These are phyloP conservation scores for Loris lydekkerianus DNA, from an alignment of 2,797 vertebrate genomes.

Conservation along the genomic window DNA sequence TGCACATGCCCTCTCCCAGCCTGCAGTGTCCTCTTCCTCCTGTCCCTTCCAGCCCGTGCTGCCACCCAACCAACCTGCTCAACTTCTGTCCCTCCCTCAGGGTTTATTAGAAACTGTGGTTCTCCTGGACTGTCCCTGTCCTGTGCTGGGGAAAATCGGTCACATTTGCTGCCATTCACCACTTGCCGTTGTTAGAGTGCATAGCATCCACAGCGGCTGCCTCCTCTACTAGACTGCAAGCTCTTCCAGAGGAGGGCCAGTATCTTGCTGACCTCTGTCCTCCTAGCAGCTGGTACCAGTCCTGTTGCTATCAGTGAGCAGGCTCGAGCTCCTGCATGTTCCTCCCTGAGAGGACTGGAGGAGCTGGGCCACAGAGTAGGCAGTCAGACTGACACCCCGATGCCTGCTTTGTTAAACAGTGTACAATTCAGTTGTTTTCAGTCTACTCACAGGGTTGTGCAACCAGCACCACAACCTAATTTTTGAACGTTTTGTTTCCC, in stretches of 20 bases:
- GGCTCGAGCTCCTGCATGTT: background rate
- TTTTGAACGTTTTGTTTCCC: background rate
- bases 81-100: background rate
- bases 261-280: background rate
- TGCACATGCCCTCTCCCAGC: fast-evolving
- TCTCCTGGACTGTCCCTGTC: background rate
- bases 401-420: background rate
- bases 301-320: background rate
- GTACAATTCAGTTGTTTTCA: background rate
- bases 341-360: background rate
- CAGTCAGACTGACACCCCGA: background rate
- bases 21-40: fast-evolving
- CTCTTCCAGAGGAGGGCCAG: background rate
- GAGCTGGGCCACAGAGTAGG: background rate
- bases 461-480: background rate
- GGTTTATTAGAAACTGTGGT: background rate
- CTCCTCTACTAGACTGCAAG: background rate
- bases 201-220: background rate
- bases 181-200: fast-evolving
- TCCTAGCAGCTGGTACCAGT: background rate
- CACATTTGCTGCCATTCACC: background rate
- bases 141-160: fast-evolving
- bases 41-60: background rate
- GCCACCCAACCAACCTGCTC: background rate
- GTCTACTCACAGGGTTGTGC: too few relatives aligned